Base-by-base conservation (phyloP, 37 sponge, comb jelly and placozoan species). In the Amphimedon queenslandica region DNA sequence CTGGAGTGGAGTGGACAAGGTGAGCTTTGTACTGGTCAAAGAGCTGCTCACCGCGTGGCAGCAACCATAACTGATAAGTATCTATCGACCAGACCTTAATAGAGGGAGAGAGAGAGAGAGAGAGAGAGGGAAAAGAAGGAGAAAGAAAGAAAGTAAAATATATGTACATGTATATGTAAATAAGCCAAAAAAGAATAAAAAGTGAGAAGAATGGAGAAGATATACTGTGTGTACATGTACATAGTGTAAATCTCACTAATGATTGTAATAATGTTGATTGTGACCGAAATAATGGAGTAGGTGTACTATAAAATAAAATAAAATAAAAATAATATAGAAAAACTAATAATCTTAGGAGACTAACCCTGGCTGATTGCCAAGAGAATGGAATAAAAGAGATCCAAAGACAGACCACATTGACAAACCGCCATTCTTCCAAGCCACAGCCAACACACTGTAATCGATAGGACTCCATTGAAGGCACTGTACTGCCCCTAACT, bases 401-500 rank as follows among this genome's bases (percentile, higher is more conserved):
- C 94, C 94, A 73, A 82, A 88, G 61, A 93, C 94, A 6, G 77
- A 73, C 85, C 90, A 93, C 3, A 93, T 38, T 4, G 90, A 84
- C 16, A 93, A 57, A 0, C 86, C 86, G 28, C 94, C 89, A 29
- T 82, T 77, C 38, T 63, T 58, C 94, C 94, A 93, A 10, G 90
- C 68, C 56, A 93, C 87, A 37, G 87, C 90, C 11, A 93, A 4
- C 24, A 81, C 89, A 75, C 74, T 89, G 28, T 41, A 78, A 73
- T 88, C 89, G 18, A 55, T 42, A 21, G 58, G 42, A 23, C 84
- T 76, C 93, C 93, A 92, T 37, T 87, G 77, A 38, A 92, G 21
- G 42, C 78, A 64, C 74, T 64, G 58, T 27, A 92, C 93, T 4
- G 76, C 60, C 38, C 90, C 90, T 27, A 89, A 69, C 43, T 61